Base-by-base conservation (phyloP, 2,888 invertebrate genomes). In the Falcaria lacertinaria region DNA sequence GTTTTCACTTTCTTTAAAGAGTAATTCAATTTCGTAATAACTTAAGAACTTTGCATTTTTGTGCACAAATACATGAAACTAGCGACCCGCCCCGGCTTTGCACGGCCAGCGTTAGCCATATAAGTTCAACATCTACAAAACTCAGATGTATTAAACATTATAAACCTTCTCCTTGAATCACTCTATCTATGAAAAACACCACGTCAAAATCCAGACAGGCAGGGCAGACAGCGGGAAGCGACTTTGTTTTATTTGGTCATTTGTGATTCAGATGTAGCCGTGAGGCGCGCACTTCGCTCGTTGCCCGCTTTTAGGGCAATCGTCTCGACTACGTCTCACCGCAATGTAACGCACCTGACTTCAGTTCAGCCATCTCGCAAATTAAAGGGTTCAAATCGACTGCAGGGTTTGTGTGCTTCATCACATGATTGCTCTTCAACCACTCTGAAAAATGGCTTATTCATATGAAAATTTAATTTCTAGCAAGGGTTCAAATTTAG, bases 201-300 rank as follows among this genome's bases (percentile, higher is more conserved):
- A n/a, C n/a, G n/a, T n/a, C n/a, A n/a, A n/a, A n/a, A n/a, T n/a
- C n/a, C n/a, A n/a, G n/a, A n/a, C n/a, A n/a, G n/a, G n/a, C n/a
- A n/a, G n/a, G n/a, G n/a, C n/a, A n/a, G n/a, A n/a, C n/a, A n/a
- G n/a, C n/a, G n/a, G n/a, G n/a, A n/a, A n/a, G n/a, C n/a, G n/a
- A n/a, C n/a, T n/a, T n/a, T n/a, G n/a, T n/a, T n/a, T n/a, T n/a
- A n/a, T n/a, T n/a, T n/a, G 51, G 65, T 64, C 60, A 73, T 75
- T 71, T 75, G 70, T 66, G 55, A 75, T 70, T 73, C 70, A 71
- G 65, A 74, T 70, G 62, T 54, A 59, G 52, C 44, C 53, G 57
- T 54, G 54, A 51, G 58, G 53, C 50, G 55, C 33, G 52, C 48
- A 42, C 41, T 19, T 19, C 19, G 19, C 43, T 42, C 44, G 47